Evolutionary conservation across 2,797 vertebrate species (phyloP), one percentile per base, ranked within the genome.

Genomic region (Serranus cabrilla): DNA sequence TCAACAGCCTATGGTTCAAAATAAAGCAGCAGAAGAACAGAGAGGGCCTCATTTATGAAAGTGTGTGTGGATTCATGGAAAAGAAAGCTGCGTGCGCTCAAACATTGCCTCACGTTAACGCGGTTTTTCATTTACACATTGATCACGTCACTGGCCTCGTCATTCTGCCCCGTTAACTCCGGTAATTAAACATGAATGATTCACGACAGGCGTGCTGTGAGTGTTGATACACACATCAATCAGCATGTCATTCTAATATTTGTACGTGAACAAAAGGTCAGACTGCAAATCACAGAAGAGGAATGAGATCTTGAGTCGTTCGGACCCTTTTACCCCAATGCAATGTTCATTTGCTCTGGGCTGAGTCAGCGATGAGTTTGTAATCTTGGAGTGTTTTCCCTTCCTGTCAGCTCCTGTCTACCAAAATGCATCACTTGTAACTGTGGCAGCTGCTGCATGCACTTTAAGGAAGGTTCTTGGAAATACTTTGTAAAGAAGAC

Each of bases 1-100:
- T 85, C 75, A 59, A 83, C 87, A 70, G 83, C 87, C 76, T 87
- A 31, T 52, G 78, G 78, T 84, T 89, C 40, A 87, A 92, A 89
- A 88, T 81, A 89, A 92, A 91, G 89, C 91, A 82, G 85, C 86
- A 87, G 85, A 83, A 82, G 18, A 74, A 87, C 56, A 64, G 80
- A 42, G 0, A 46, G 79, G 86, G 84, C 81, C 85, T 89, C 82
- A 52, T 82, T 83, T 88, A 85, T 78, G 76, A 85, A 82, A 57
- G 8, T 2, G 18, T 23, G 40, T 4, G n/a, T 4, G 9, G n/a
- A 55, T 10, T 51, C 0, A 3, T 11, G 16, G 40, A 49, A 20
- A 17, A 17, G 20, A 65, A 56, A 51, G 37, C 20, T 2, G 31
- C 6, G 34, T 11, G 3, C 6, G 9, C 4, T 23, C n/a, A 23